Evolutionary conservation across 1,140 invertebrate species (phyloP), one percentile per base, ranked within the genome.

Genomic region (Calosoma granatense): DNA sequence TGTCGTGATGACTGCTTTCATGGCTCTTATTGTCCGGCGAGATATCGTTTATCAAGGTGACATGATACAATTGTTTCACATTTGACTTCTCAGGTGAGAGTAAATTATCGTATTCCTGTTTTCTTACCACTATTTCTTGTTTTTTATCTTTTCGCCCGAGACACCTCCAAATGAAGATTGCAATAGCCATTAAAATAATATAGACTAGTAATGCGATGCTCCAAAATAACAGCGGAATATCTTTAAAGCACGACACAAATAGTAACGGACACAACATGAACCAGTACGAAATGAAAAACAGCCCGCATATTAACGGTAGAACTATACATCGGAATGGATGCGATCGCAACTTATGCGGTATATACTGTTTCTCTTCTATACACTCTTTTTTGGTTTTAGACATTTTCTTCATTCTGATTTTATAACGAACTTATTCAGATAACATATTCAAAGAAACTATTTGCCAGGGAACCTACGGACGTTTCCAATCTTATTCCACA

Each of bases 221-320:
- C 68, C 70, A 74, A 53, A 68, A 71, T 2, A 63, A 22, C 51
- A 60, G 54, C 0, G 61, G 51, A 65, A 20, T 14, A 1, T 56
- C 30, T 2, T 56, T 51, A n/a, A 51, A 53, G 21, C 56, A 15
- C 1, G 36, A 59, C 9, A 21, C 20, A 59, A 63, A 67, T 2
- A 65, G 54, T 6, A 72, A 43, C 1, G 74, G 74, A 56, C 67
- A 65, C 1, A 73, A 19, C 21, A 73, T 36, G 17, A 76, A 64
- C 74, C 74, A 76, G 56, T 70, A 73, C 15, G 66, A 2, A n/a
- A 71, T 53, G 53, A 73, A 74, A 11, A 72, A 60, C 2, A 67
- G 53, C 9, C 65, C 56, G 15, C 56, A 53, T 26, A 67, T 30
- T 22, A 63, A 21, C 6, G 61, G 64, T 30, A 70, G 62, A 47